These are phyloP conservation scores for Drosophila sproati DNA, from an alignment of 1,140 invertebrate genomes.

Conservation along the genomic window DNA sequence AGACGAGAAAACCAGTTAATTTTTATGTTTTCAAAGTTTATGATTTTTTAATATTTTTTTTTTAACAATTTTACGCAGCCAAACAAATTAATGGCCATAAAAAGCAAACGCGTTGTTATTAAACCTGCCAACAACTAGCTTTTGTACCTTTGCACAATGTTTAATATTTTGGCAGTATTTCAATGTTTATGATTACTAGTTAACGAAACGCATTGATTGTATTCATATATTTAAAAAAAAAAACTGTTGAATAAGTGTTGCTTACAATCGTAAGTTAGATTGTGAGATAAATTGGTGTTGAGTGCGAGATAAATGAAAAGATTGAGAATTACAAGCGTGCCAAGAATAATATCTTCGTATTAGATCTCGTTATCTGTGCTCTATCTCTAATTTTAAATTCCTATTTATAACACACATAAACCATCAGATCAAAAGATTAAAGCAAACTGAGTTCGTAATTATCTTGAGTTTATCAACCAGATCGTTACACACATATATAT, in stretches of 20 bases:
- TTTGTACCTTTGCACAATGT: constrained; percentile 33
- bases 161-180: constrained; percentile 30
- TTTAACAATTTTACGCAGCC: constrained; percentile 32
- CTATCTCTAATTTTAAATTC: constrained; percentile 11
- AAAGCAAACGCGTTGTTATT: constrained; percentile 12
- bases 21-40: constrained; percentile 25
- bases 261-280: constrained; percentile 6
- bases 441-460: constrained; percentile 1
- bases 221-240: constrained; percentile 8
- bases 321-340: neutral
- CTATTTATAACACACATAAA: constrained; percentile 4
- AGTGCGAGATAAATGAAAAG: neutral
- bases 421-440: neutral
- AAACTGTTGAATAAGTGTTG: neutral
- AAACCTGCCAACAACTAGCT: constrained; percentile 24
- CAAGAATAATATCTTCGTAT: constrained; percentile 3
- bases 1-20: constrained; percentile 21
- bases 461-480: constrained; percentile 20
- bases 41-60: constrained; percentile 33
- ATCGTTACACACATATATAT: constrained; percentile 18
- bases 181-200: constrained; percentile 25
- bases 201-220: constrained; percentile 25
- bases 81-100: constrained; percentile 40
- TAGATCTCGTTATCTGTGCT: neutral
- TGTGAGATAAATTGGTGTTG: neutral